These are phyloP conservation scores for Tachina grossa DNA, from an alignment of 2,888 invertebrate genomes.

Conservation along the genomic window DNA sequence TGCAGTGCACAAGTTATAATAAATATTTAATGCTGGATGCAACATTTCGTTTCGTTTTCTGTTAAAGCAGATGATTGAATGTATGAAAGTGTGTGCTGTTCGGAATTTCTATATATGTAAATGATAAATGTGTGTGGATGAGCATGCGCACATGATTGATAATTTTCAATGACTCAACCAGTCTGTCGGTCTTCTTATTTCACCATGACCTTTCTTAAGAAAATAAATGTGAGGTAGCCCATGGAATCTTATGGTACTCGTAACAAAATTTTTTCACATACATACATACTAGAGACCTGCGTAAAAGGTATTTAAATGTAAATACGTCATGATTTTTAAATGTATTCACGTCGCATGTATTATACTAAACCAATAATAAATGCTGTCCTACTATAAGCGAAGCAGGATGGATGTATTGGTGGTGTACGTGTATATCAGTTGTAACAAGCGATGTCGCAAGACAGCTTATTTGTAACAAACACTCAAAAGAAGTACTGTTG, in stretches of 20 bases:
- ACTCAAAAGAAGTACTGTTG: too few relatives aligned
- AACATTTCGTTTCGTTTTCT: conserved; percentile 54
- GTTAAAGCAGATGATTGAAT: neutral
- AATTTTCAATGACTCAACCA: neutral
- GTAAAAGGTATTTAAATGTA: too few relatives aligned
- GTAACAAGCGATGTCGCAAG: too few relatives aligned
- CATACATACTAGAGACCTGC: too few relatives aligned
- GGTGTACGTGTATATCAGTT: too few relatives aligned
- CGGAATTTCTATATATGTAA: too few relatives aligned
- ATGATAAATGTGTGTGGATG: neutral
- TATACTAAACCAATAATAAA: too few relatives aligned
- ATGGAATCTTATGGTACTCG: neutral
- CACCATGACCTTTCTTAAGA: conserved; percentile 63
- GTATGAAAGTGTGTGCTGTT: neutral
- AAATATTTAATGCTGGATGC: conserved; percentile 63
- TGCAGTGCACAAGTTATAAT: neutral
- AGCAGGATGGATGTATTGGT: too few relatives aligned
- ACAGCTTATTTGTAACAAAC: too few relatives aligned
- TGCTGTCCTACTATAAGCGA: too few relatives aligned
- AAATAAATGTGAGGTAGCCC: conserved; percentile 2
- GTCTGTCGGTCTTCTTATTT: neutral
- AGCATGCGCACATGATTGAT: neutral
- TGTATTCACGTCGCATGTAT: too few relatives aligned
- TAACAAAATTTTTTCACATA: neutral
- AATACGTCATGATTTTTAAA: too few relatives aligned